phyloP scores from a whole-genome alignment of 2,888 invertebrate genomes.

The Andricus curvator region DNA sequence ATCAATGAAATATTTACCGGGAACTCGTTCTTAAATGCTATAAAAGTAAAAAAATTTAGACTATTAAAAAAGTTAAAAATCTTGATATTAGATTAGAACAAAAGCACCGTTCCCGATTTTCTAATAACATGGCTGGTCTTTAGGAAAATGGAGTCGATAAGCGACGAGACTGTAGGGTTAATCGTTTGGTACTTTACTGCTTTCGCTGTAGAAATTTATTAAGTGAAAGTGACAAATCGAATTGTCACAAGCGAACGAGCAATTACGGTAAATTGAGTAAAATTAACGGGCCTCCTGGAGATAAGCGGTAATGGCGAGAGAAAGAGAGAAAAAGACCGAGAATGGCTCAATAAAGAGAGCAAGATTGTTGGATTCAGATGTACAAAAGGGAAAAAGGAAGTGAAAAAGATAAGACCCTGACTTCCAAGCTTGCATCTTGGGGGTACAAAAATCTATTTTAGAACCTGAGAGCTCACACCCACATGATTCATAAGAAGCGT shows the following conservation, averaged over 20 bases:
- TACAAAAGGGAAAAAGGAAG: background rate
- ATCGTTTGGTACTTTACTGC: slow-evolving; percentile 39
- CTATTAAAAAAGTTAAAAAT: background rate
- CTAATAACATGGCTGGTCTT: background rate
- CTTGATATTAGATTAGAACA: background rate
- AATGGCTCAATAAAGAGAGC: slow-evolving; percentile 23
- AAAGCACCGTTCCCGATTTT: background rate
- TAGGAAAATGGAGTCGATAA: slow-evolving; percentile 22
- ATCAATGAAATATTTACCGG: background rate
- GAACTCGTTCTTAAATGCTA: background rate
- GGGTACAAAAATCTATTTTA: slow-evolving; percentile 33
- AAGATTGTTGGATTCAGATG: slow-evolving; percentile 12
- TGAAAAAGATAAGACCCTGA: slow-evolving; percentile 1
- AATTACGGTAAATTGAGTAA: slow-evolving; percentile 53
- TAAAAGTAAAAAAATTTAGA: background rate
- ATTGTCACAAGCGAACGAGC: slow-evolving; percentile 52
- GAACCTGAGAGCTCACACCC: slow-evolving; percentile 4
- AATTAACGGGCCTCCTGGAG: slow-evolving; percentile 51
- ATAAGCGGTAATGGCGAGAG: slow-evolving; percentile 51
- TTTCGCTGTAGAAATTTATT: slow-evolving; percentile 38
- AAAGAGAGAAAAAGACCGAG: background rate
- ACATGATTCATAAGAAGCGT: slow-evolving; percentile 29
- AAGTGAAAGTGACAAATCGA: slow-evolving; percentile 47
- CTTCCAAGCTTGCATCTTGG: slow-evolving; percentile 19
- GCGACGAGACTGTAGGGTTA: slow-evolving; percentile 18